Conservation (phyloP, 2,888 invertebrate genomes). For the Tetranychus piercei region DNA sequence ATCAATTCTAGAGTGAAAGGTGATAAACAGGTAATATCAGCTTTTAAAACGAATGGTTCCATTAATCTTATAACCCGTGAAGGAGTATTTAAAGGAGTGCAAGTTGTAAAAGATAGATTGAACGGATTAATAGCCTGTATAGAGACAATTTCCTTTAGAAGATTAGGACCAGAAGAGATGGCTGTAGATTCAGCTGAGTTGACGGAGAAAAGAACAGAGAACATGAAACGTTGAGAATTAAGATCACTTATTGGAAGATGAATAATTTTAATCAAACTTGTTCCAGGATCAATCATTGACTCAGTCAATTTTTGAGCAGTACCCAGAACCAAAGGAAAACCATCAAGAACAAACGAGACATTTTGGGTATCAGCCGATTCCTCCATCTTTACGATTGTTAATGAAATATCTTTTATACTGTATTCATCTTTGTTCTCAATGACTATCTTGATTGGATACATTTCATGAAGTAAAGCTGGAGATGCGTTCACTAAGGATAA, state of each 20-base stretch:
- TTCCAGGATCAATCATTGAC: neutral
- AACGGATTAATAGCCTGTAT: neutral
- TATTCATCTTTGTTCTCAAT: neutral
- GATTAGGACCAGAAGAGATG: neutral
- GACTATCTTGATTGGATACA: neutral
- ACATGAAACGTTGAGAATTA: neutral
- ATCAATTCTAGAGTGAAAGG: neutral
- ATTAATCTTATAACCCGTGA: neutral
- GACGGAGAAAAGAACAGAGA: neutral
- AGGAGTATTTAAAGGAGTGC: neutral
- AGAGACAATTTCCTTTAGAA: neutral
- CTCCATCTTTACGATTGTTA: neutral
- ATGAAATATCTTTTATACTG: neutral
- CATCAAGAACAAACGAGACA: neutral
- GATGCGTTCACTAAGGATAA: neutral
- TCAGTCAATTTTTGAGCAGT: neutral
- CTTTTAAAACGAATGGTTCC: neutral
- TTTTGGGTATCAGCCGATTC: neutral
- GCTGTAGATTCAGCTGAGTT: neutral
- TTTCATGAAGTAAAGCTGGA: constrained; percentile 1
- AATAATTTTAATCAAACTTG: neutral
- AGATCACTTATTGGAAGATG: neutral
- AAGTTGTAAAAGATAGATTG: neutral
- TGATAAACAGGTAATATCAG: neutral
- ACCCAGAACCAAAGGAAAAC: neutral